These are phyloP conservation scores for Piscicola geometra DNA, from an alignment of 2,888 invertebrate genomes.

Conservation along the genomic window DNA sequence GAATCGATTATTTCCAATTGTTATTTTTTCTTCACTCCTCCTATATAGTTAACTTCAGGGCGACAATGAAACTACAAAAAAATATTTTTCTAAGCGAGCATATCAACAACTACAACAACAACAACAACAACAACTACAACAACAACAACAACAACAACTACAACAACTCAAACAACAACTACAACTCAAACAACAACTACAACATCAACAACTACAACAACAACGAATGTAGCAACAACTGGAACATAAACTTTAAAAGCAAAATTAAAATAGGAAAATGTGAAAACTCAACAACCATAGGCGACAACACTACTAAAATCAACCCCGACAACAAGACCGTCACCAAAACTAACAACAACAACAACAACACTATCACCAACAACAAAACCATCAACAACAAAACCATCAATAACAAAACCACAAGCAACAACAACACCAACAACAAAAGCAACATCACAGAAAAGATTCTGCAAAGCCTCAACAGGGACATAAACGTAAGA, in stretches of 20 bases:
- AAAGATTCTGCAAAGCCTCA: too few species aligned
- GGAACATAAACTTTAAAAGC: background rate
- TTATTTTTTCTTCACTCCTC: too few species aligned
- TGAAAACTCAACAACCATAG: background rate
- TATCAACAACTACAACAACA: constrained; percentile 8
- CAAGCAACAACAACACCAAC: too few species aligned
- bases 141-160: constrained; percentile 12
- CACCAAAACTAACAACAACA: constrained; percentile 4
- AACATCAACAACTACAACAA: constrained; percentile 19
- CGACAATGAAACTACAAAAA: too few species aligned
- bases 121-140: background rate
- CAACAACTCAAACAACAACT: constrained; percentile 6
- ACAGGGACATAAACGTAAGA: too few species aligned
- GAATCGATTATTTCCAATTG: too few species aligned
- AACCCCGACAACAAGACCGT: background rate
- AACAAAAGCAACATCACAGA: too few species aligned
- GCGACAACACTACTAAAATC: background rate
- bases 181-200: constrained; percentile 13
- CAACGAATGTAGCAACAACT: constrained; percentile 14
- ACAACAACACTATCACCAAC: background rate
- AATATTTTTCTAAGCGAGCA: too few species aligned
- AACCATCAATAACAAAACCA: too few species aligned
- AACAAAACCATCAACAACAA: too few species aligned
- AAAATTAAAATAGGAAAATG: background rate
- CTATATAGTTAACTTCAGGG: too few species aligned